These are phyloP conservation scores for Phacellophora camtschatica DNA, from an alignment of 30 jellyfish, hydroid and myxozoan species.

Conservation along the genomic window DNA sequence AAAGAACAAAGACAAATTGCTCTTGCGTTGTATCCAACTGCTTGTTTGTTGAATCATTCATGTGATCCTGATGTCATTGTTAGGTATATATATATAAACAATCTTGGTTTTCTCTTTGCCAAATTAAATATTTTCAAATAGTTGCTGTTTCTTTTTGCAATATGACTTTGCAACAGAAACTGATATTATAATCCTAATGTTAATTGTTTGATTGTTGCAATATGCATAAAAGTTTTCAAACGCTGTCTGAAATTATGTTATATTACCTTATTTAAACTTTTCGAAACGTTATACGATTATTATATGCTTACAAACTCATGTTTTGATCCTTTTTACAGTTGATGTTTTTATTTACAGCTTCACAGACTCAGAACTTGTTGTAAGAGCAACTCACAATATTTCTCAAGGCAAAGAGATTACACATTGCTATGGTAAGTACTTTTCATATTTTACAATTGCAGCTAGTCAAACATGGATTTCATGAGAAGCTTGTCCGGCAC, in stretches of 20 bases:
- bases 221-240: too few species aligned
- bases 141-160: too few species aligned
- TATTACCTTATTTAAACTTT: too few species aligned
- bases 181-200: too few species aligned
- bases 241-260: too few species aligned
- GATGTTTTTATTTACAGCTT: conserved; percentile 39
- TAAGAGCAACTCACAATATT: conserved; percentile 78
- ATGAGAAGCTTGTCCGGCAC: too few species aligned
- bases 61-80: conserved; percentile 87
- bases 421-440: conserved; percentile 67
- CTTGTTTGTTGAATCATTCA: conserved; percentile 72
- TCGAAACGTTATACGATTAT: too few species aligned
- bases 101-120: not conserved
- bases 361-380: conserved; percentile 54
- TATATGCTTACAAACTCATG: too few species aligned
- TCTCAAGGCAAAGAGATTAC: conserved; percentile 77
- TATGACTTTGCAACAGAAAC: too few species aligned
- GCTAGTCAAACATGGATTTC: too few species aligned
- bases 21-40: conserved; percentile 70
- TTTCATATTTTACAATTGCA: not conserved
- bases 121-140: too few species aligned
- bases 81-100: conserved; percentile 25
- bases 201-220: too few species aligned
- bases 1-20: conserved; percentile 70
- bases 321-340: not conserved